A percentile compares a stretch with the other conserved stretches of the same genome.
These are phyloP conservation scores for Apostichopus parvimensis DNA, from an alignment of 35 echinoderm and acorn worm genomes.

Conservation along the genomic window DNA sequence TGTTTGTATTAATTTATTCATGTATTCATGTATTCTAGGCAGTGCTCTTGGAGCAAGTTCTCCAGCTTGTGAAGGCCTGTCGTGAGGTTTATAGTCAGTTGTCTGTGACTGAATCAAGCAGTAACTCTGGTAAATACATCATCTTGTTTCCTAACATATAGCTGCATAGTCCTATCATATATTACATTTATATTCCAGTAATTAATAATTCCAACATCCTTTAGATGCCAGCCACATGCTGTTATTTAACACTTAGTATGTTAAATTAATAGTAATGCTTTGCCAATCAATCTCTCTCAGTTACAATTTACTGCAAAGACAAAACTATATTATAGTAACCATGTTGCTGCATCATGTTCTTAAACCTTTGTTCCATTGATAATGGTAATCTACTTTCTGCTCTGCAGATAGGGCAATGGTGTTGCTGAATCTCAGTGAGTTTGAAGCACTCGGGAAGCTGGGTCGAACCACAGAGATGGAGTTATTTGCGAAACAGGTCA, in stretches of 20 bases:
- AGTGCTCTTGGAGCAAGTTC: conserved; percentile 29
- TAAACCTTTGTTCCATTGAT: too few species aligned
- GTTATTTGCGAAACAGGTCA: conserved; percentile 31
- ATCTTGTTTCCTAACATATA: not conserved
- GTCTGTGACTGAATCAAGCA: not conserved
- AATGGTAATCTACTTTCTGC: not conserved
- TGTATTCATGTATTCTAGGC: not conserved
- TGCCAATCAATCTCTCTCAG: too few species aligned
- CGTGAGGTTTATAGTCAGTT: conserved; percentile 37
- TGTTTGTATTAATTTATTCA: too few species aligned
- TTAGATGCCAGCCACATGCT: not conserved
- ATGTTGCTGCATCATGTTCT: too few species aligned
- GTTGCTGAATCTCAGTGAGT: conserved; percentile 67
- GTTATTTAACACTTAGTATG: too few species aligned
- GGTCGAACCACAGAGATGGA: conserved; percentile 57
- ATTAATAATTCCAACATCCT: not conserved
- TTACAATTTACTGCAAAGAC: too few species aligned
- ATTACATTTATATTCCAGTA: too few species aligned
- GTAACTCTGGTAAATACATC: conserved; percentile 2
- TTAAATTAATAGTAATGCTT: too few species aligned
- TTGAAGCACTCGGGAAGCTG: conserved; percentile 72
- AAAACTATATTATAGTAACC: too few species aligned
- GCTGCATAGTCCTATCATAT: not conserved
- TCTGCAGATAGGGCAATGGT: conserved; percentile 43
- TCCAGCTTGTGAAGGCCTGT: conserved; percentile 49